Evolutionary conservation across 2,113 vertebrate species (phyloP).

Genomic region (Sardina pilchardus): DNA sequence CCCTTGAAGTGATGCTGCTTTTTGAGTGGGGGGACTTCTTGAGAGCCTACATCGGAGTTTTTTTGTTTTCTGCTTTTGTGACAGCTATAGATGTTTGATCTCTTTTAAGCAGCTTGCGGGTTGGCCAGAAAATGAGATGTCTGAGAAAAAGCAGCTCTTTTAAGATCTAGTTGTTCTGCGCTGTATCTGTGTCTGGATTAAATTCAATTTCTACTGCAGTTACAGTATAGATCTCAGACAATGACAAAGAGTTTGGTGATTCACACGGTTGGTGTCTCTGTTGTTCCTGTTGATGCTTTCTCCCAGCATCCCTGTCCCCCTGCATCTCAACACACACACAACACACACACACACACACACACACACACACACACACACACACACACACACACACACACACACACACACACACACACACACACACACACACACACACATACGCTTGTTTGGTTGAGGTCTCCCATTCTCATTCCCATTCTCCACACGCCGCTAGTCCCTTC

Average conservation of each 20-base stretch:
- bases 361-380: too few relatives aligned
- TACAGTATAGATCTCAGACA: neutral
- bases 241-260: neutral
- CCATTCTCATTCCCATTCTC: neutral
- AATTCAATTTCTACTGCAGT: neutral
- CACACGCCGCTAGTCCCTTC: neutral
- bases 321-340: neutral
- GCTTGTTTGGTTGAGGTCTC: neutral
- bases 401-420: neutral
- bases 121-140: neutral
- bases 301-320: too few relatives aligned
- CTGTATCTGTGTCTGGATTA: neutral
- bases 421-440: neutral
- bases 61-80: neutral
- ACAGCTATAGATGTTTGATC: neutral
- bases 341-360: neutral
- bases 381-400: too few relatives aligned
- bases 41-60: neutral
- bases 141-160: neutral
- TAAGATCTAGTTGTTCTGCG: neutral
- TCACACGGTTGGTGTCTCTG: neutral
- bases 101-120: neutral
- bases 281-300: neutral
- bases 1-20: neutral
- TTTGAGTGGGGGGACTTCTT: neutral